Conservation (phyloP, 2,113 vertebrate species). For the Sminthopsis crassicaudata region DNA sequence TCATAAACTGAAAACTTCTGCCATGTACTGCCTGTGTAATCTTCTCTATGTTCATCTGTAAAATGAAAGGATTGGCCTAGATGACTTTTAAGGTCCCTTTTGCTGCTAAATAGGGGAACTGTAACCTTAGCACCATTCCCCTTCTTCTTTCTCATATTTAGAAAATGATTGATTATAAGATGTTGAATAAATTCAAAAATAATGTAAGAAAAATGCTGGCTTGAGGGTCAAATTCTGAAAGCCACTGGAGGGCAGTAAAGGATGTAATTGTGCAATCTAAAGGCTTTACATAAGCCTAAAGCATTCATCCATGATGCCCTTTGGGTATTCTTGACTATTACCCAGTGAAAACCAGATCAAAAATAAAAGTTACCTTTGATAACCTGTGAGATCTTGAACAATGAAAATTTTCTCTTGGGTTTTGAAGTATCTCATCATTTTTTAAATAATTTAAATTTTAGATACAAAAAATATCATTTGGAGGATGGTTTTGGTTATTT, state of each 20-base stretch:
- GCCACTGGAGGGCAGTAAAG: background rate
- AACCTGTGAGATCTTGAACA: background rate
- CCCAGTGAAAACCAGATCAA: constrained; percentile 30
- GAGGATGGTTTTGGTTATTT: background rate
- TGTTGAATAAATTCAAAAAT: constrained; percentile 13
- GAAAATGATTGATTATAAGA: constrained; percentile 1
- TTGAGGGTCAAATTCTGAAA: background rate
- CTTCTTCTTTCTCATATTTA: background rate
- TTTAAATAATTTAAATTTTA: background rate
- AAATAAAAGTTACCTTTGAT: background rate
- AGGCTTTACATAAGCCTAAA: background rate
- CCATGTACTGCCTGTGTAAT: background rate
- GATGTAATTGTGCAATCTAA: background rate
- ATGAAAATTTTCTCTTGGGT: background rate
- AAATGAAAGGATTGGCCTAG: background rate
- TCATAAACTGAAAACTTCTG: background rate
- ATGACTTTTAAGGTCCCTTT: background rate
- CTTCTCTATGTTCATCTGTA: background rate
- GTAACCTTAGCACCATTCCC: background rate
- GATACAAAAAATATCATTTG: background rate
- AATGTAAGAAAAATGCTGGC: background rate
- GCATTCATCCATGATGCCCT: background rate
- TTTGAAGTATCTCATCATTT: background rate
- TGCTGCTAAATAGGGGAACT: background rate
- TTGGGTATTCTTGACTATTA: constrained; percentile 22